Conservation (phyloP, 1,140 invertebrate genomes). For the Drosophila kanapiae region DNA sequence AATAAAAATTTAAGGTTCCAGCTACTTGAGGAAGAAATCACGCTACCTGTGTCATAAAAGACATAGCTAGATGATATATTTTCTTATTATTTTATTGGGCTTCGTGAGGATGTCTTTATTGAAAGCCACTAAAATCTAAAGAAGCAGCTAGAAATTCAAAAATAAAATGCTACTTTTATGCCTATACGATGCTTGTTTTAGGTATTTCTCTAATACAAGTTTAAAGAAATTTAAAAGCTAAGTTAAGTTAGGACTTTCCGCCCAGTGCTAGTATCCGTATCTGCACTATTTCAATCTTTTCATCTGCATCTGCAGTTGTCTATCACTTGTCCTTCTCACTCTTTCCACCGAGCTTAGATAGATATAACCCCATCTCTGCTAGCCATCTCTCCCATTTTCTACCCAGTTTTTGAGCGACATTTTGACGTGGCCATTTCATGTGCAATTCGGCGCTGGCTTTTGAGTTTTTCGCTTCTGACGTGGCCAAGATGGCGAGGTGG, state of each 20-base stretch:
- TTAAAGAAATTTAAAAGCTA: no score
- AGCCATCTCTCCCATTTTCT: not conserved
- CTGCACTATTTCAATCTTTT: slow-evolving; percentile 24
- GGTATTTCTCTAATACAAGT: no score
- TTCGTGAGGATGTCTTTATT: not conserved
- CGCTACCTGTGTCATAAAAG: not conserved
- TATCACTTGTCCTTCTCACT: slow-evolving; percentile 21
- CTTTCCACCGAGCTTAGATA: slow-evolving; percentile 3
- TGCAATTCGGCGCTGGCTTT: slow-evolving; percentile 63
- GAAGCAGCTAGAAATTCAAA: no score
- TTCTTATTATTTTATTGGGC: not conserved
- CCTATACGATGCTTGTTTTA: no score
- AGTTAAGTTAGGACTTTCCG: not conserved
- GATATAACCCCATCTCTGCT: not conserved
- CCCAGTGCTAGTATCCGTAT: slow-evolving; percentile 39
- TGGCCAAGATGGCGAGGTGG: slow-evolving; percentile 39
- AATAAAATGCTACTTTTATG: no score
- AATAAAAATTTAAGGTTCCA: not conserved
- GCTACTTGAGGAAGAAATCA: not conserved
- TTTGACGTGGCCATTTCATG: slow-evolving; percentile 70
- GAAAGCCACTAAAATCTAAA: not conserved
- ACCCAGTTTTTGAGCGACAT: slow-evolving; percentile 63
- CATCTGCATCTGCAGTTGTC: slow-evolving; percentile 52
- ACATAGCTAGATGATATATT: not conserved
- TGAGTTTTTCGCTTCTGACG: slow-evolving; percentile 32